Percentiles rank a stretch among this genome's conserved stretches.
phyloP scores from a whole-genome alignment of 2,888 invertebrate genomes.

The Unio delphinus region DNA sequence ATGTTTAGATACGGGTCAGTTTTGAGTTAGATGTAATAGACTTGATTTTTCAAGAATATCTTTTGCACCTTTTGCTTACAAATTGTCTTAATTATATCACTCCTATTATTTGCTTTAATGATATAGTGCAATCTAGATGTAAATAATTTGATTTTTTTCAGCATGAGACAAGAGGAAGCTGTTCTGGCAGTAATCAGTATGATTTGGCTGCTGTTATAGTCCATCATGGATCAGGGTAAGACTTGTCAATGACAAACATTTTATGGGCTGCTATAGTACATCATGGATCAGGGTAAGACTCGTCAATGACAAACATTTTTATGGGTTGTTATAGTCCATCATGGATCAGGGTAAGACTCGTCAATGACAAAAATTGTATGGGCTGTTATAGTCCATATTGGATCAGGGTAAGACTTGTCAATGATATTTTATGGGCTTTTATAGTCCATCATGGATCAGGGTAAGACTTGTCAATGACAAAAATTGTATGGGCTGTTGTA shows the following conservation, averaged over 20 bases:
- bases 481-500: not conserved
- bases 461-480: conserved; percentile 71
- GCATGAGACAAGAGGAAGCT: conserved; percentile 79
- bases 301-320: too few species aligned
- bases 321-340: conserved; percentile 74
- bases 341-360: too few species aligned
- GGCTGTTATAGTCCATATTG: conserved; percentile 78
- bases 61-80: too few species aligned
- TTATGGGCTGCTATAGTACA: not conserved
- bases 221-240: conserved; percentile 85
- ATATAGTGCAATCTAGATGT: too few species aligned
- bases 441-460: conserved; percentile 88
- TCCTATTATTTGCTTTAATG: too few species aligned
- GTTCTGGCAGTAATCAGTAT: conserved; percentile 79
- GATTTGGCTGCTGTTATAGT: conserved; percentile 87
- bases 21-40: too few species aligned
- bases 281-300: too few species aligned
- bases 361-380: too few species aligned
- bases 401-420: too few species aligned
- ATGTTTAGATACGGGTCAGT: too few species aligned
- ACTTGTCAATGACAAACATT: conserved; percentile 9
- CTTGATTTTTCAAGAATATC: too few species aligned
- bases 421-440: conserved; percentile 57
- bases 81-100: conserved; percentile 1
- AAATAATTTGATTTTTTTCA: conserved; percentile 35